A percentile compares a stretch with the other conserved stretches of the same genome.
Evolutionary conservation across 2,797 vertebrate species (phyloP).

Genomic region (Chelon auratus): DNA sequence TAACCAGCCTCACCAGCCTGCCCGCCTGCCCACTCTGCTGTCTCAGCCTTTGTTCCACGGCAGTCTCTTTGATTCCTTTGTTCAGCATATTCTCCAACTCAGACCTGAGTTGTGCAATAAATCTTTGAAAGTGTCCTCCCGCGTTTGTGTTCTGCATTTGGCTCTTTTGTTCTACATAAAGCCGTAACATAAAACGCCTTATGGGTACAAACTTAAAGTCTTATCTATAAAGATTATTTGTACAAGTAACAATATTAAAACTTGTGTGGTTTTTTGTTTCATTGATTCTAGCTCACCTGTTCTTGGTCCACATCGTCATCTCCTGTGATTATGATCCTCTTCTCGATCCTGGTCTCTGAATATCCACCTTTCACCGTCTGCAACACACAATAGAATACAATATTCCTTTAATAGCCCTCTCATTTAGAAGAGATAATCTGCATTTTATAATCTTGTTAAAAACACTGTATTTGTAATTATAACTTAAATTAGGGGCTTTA

Average conservation of each 20-base stretch:
- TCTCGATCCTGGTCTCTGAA: constrained; percentile 98
- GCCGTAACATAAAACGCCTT: no score
- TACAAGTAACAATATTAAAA: neutral
- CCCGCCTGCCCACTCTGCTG: no score
- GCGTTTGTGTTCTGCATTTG: no score
- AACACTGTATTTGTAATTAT: neutral
- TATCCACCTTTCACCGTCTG: constrained; percentile 99
- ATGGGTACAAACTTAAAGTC: neutral
- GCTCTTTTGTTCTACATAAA: no score
- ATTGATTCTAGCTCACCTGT: constrained; percentile 85
- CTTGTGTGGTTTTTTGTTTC: neutral
- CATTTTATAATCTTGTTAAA: neutral
- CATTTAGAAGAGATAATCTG: constrained; percentile 4
- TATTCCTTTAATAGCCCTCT: constrained; percentile 19
- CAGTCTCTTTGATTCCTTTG: no score
- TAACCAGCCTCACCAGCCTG: no score
- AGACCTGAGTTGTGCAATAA: no score
- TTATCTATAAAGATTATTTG: neutral
- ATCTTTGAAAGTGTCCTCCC: no score
- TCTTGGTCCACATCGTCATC: constrained; percentile 99
- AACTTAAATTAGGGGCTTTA: constrained; percentile 1
- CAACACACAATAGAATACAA: constrained; percentile 42
- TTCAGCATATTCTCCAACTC: no score
- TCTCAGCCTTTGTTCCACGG: no score
- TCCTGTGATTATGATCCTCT: constrained; percentile 99